These are phyloP conservation scores for Catajapyx aquilonaris DNA, from an alignment of 1,140 invertebrate genomes.

Conservation along the genomic window DNA sequence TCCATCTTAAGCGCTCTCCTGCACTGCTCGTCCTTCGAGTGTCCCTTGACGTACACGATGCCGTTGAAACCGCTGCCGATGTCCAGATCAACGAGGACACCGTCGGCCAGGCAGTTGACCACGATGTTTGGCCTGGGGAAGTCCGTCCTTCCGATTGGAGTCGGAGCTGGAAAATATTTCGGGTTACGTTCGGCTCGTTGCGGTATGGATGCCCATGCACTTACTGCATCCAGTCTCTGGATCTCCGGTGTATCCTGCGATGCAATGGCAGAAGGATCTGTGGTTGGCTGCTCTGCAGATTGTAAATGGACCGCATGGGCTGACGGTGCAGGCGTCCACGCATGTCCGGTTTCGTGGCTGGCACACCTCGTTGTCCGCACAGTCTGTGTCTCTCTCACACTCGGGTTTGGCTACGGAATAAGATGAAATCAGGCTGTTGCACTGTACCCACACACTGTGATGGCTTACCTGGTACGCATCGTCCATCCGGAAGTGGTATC, in stretches of 20 bases:
- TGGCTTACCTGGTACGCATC: conserved; percentile 31
- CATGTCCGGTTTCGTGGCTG: conserved; percentile 41
- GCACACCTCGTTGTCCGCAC: conserved; percentile 52
- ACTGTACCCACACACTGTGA: neutral
- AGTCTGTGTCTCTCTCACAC: conserved; percentile 51
- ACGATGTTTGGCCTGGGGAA: conserved; percentile 51
- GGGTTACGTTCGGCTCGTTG: too few relatives aligned
- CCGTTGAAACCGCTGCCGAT: conserved; percentile 69
- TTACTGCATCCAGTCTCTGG: conserved; percentile 40
- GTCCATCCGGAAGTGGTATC: conserved; percentile 33
- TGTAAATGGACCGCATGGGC: conserved; percentile 48
- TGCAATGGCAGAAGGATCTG: conserved; percentile 51
- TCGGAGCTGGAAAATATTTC: too few relatives aligned
- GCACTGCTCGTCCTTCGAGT: conserved; percentile 79
- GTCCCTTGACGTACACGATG: conserved; percentile 80
- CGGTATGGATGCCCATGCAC: too few relatives aligned
- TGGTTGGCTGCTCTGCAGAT: conserved; percentile 59
- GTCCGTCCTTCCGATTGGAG: conserved; percentile 33
- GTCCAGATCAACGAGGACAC: conserved; percentile 67
- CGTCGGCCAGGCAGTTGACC: conserved; percentile 75
- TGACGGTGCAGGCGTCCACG: conserved; percentile 45
- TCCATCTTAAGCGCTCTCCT: conserved; percentile 44
- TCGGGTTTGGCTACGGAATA: conserved; percentile 27
- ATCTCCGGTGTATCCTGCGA: conserved; percentile 43
- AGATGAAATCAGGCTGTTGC: conserved; percentile 1